Evolutionary conservation across 2,888 invertebrate genomes (phyloP), one percentile per base, ranked within the genome.

Genomic region (Euplagia quadripunctaria): DNA sequence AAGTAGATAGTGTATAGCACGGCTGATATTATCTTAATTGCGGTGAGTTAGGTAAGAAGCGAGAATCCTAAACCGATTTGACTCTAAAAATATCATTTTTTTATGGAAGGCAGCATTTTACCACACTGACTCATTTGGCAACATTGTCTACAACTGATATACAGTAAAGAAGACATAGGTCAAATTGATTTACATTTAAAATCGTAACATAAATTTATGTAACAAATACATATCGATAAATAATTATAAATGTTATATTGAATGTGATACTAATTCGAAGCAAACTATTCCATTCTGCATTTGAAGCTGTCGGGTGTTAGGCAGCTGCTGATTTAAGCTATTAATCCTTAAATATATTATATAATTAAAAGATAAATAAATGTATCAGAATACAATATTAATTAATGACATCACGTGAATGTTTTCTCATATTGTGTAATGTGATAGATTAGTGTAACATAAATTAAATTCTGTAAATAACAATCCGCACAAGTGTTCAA

Each of bases 161-260:
- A 52, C 11, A 17, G 6, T 2, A 52, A 42, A 68, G 42, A 68
- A 52, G n/a, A 49, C 46, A 65, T 42, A 68, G 67, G 67, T 42
- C 67, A 42, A 51, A 55, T 68, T 41, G 17, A 67, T 68, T 68
- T 42, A 55, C 52, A 68, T 52, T 42, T 4, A 42, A 52, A 68
- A 41, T 17, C 52, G 41, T 52, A 52, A 20, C 12, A 68, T 31
- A 12, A 42, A 20, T 61, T 61, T 61, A 61, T 61, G 58, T 61
- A 61, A 61, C 12, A 61, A 61, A 20, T 12, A 20, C 58, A 11
- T 14, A 61, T 31, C 58, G 20, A 61, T 61, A 31, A 20, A 1
- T 31, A 20, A 1, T 31, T 61, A 12, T 31, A 31, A 61, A 20
- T 12, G n/a, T 31, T 61, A 61, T 61, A 31, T 61, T 20, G 14